These are phyloP conservation scores for Dufourea novaeangliae DNA, from an alignment of 1,140 invertebrate genomes.

Conservation along the genomic window DNA sequence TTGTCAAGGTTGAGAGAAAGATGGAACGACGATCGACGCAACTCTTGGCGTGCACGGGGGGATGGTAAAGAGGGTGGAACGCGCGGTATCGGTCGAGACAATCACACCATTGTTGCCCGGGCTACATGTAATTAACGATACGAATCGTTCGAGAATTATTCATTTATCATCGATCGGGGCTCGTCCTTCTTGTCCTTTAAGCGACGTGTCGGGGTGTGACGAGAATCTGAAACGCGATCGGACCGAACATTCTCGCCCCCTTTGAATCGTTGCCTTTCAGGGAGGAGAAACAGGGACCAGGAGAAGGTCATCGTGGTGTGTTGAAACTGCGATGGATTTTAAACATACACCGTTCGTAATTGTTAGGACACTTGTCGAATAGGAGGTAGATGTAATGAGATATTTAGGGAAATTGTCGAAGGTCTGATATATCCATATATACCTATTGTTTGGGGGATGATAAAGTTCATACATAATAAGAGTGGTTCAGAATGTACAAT, in stretches of 20 bases:
- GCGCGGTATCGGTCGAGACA: slow-evolving; percentile 69
- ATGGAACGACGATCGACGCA: neutral
- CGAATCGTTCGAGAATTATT: slow-evolving; percentile 72
- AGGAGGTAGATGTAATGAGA: too few relatives aligned
- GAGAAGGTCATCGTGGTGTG: too few relatives aligned
- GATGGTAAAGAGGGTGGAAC: slow-evolving; percentile 28
- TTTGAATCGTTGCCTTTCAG: neutral
- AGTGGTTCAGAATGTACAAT: too few relatives aligned
- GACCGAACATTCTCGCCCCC: slow-evolving; percentile 1
- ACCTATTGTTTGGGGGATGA: too few relatives aligned
- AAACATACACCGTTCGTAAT: too few relatives aligned
- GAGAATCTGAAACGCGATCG: slow-evolving; percentile 6
- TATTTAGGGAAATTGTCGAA: too few relatives aligned
- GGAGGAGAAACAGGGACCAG: too few relatives aligned
- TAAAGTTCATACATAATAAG: too few relatives aligned
- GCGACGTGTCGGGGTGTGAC: slow-evolving; percentile 21
- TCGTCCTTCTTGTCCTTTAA: slow-evolving; percentile 55
- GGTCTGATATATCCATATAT: too few relatives aligned
- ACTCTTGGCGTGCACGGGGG: slow-evolving; percentile 18
- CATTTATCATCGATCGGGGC: slow-evolving; percentile 65
- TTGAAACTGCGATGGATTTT: too few relatives aligned
- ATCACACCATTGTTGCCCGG: slow-evolving; percentile 74
- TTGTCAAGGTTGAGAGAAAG: neutral
- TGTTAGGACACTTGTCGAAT: too few relatives aligned
- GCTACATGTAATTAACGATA: slow-evolving; percentile 76